Conservation (phyloP, 2,797 vertebrate species). For the Sparidentex hasta region DNA sequence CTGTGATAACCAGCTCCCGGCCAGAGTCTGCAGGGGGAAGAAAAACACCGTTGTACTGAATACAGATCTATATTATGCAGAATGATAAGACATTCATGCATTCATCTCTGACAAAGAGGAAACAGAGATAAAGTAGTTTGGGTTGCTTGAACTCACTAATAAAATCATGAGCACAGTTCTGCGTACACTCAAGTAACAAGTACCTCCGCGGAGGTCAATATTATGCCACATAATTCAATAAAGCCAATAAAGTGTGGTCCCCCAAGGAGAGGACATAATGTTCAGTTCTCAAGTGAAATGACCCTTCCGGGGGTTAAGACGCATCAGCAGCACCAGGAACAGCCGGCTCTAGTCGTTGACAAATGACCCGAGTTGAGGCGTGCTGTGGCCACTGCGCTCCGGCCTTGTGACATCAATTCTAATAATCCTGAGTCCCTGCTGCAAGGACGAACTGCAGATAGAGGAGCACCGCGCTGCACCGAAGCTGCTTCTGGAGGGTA, state of each 20-base stretch:
- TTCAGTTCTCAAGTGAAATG: slow-evolving; percentile 65
- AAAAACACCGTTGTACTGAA: slow-evolving; percentile 17
- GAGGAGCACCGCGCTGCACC: slow-evolving; percentile 7
- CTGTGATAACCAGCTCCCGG: slow-evolving; percentile 97
- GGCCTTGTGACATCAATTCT: slow-evolving; percentile 75
- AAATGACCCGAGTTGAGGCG: slow-evolving; percentile 64
- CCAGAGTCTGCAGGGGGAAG: slow-evolving; percentile 90
- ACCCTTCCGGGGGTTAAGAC: slow-evolving; percentile 58
- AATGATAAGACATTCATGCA: slow-evolving; percentile 2
- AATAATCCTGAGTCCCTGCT: slow-evolving; percentile 66
- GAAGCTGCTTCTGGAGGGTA: slow-evolving; percentile 4
- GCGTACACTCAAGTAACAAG: slow-evolving; percentile 29
- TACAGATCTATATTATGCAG: not conserved
- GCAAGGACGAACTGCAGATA: slow-evolving; percentile 64
- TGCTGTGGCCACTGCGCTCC: slow-evolving; percentile 42
- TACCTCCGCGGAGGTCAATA: slow-evolving; percentile 55
- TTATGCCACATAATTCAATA: slow-evolving; percentile 68
- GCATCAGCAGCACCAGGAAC: slow-evolving; percentile 51
- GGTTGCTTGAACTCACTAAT: slow-evolving; percentile 41
- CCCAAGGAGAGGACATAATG: slow-evolving; percentile 63
- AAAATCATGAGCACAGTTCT: slow-evolving; percentile 47
- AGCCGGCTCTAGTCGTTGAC: slow-evolving; percentile 56
- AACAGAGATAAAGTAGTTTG: slow-evolving; percentile 23
- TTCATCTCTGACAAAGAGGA: slow-evolving; percentile 33
- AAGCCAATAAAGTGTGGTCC: slow-evolving; percentile 58